Percentiles rank a stretch among this genome's conserved stretches.
Conservation (phyloP, 2,888 invertebrate genomes). For the Allolobophora icterica region DNA sequence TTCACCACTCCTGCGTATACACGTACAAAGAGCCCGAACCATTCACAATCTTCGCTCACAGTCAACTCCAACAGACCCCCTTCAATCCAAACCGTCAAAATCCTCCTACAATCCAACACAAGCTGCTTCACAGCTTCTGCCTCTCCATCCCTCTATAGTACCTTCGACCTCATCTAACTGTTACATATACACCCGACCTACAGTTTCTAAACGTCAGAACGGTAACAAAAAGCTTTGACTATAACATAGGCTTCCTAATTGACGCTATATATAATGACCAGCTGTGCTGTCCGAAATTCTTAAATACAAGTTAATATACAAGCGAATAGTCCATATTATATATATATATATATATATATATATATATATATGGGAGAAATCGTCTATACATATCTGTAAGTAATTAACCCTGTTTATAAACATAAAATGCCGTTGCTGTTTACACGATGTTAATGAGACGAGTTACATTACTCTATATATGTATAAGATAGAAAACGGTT, state of each 20-base stretch:
- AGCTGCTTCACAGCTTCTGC: no score
- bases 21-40: background rate
- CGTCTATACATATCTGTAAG: background rate
- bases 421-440: slow-evolving; percentile 5
- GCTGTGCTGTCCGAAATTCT: slow-evolving; percentile 6
- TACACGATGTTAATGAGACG: background rate
- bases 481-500: background rate
- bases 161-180: background rate
- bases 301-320: slow-evolving; percentile 2
- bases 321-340: background rate
- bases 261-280: background rate
- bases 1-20: background rate
- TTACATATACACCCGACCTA: background rate
- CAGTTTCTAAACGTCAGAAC: background rate
- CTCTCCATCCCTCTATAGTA: no score
- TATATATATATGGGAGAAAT: background rate
- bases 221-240: background rate
- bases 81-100: no score
- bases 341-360: background rate
- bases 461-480: background rate
- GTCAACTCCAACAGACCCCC: no score
- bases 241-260: background rate
- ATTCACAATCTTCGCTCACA: background rate
- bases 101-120: no score
- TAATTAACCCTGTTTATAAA: background rate